A percentile compares a stretch with the other conserved stretches of the same genome.
phyloP scores from a whole-genome alignment of 2,888 invertebrate genomes.

The Megastigmus dorsalis region DNA sequence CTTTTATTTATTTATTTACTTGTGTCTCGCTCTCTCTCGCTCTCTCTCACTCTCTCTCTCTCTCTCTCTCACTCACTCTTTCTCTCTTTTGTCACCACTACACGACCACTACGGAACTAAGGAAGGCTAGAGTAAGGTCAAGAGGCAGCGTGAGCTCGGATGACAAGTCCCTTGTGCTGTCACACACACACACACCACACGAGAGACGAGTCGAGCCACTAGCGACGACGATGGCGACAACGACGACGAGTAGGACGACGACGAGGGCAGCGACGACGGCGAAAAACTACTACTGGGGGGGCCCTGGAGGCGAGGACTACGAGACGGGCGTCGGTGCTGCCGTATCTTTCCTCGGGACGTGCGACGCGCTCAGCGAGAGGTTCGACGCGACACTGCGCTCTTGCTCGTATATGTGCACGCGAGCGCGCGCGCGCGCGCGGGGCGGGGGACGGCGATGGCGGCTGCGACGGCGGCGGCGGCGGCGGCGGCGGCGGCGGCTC shows the following conservation, averaged over 20 bases:
- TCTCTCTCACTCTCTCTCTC: too few species aligned
- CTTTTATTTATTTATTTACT: too few species aligned
- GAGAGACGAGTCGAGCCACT: too few species aligned
- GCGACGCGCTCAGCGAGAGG: conserved; percentile 74
- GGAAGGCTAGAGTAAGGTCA: neutral
- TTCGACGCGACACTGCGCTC: conserved; percentile 74
- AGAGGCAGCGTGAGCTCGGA: neutral
- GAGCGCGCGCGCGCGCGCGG: conserved; percentile 59
- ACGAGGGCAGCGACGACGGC: too few species aligned
- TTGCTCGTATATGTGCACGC: conserved; percentile 61
- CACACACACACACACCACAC: too few species aligned
- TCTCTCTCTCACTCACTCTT: too few species aligned
- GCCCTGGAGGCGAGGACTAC: neutral
- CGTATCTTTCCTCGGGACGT: conserved; percentile 60
- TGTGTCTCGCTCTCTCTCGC: too few species aligned
- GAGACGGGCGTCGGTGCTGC: conserved; percentile 11
- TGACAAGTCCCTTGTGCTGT: too few species aligned
- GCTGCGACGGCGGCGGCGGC: conserved; percentile 75
- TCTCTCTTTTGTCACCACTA: too few species aligned
- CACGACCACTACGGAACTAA: neutral
- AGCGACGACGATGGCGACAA: too few species aligned
- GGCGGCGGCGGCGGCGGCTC: conserved; percentile 78
- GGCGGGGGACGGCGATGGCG: conserved; percentile 75
- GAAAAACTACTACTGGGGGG: too few species aligned
- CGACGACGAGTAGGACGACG: too few species aligned